Evolutionary conservation across 2,888 invertebrate genomes (phyloP), one percentile per base, ranked within the genome.

Genomic region (Halictus ligatus): DNA sequence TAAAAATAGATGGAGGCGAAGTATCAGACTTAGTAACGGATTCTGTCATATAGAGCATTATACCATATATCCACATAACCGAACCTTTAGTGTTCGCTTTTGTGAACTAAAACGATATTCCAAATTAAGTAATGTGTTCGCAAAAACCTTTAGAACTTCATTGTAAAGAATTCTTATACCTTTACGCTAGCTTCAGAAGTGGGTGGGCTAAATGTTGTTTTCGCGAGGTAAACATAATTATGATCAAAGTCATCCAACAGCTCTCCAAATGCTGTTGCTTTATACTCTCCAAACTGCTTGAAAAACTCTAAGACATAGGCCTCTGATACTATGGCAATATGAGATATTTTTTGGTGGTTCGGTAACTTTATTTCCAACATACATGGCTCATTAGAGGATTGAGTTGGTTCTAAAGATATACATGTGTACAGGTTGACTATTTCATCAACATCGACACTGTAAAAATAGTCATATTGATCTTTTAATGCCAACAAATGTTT

Each of bases 221-320:
- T 93, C 5, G 94, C 94, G 75, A 94, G 92, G 78, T 94, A 95
- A 21, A 95, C 95, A 18, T 92, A 90, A 88, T 94, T 94, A 75
- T 93, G 94, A 82, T 95, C 93, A 89, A 93, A 94, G 76, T 95
- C 94, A 79, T 95, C 95, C 73, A 95, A 84, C 73, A 95, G 93
- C 48, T 95, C 94, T 7, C 95, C 94, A 81, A 93, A 93, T 58
- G 90, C 87, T 25, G 95, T 96, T 13, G 91, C 93, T 4, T 95
- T 91, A 86, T 96, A 96, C 91, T 96, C 96, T 60, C 95, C 95
- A 80, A 89, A 94, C 85, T 95, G 94, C 79, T 95, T 96, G 87
- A 95, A 96, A 83, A 95, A 92, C 91, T 96, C 96, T 79, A 96
- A 88, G n/a, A 95, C 93, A 18, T 94, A 94, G 15, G 95, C 95